Percentiles rank a stretch among this genome's conserved stretches.
phyloP scores from a whole-genome alignment of 2,888 invertebrate species.

The Agrotis clavis region DNA sequence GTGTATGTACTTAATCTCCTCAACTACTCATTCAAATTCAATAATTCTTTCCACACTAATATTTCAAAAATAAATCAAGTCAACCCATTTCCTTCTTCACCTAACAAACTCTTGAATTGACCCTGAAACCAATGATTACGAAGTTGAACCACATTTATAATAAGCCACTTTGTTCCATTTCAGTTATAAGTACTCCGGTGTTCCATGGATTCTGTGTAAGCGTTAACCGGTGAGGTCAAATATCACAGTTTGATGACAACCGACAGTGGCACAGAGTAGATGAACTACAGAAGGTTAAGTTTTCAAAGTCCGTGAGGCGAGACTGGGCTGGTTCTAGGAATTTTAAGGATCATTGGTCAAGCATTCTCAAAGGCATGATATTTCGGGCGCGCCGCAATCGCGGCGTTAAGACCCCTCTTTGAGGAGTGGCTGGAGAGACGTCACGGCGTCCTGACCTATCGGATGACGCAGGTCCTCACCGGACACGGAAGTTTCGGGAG shows the following conservation, averaged over 20 bases:
- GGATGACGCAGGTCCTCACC: no score
- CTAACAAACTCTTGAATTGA: not conserved
- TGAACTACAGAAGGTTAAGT: constrained; percentile 23
- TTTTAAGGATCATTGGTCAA: no score
- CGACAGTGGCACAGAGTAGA: constrained; percentile 39
- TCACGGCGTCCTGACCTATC: no score
- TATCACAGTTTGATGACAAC: constrained; percentile 70
- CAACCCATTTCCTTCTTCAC: not conserved
- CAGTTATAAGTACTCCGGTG: constrained; percentile 16
- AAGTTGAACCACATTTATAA: constrained; percentile 12
- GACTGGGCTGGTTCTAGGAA: not conserved
- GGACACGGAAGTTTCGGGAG: no score
- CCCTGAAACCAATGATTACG: constrained; percentile 1
- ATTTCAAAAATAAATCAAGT: not conserved
- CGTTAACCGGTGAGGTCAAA: constrained; percentile 59
- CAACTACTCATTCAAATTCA: not conserved
- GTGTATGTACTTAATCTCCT: not conserved
- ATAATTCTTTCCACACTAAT: not conserved
- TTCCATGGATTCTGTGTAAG: constrained; percentile 54
- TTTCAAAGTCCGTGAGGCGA: not conserved
- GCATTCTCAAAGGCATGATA: no score
- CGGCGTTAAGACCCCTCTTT: no score
- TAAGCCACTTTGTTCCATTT: constrained; percentile 40
- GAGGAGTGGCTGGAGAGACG: no score
- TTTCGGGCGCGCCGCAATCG: no score